Evolutionary conservation across 2,797 vertebrate genomes (phyloP).

Genomic region (Hephaestus fuliginosus): DNA sequence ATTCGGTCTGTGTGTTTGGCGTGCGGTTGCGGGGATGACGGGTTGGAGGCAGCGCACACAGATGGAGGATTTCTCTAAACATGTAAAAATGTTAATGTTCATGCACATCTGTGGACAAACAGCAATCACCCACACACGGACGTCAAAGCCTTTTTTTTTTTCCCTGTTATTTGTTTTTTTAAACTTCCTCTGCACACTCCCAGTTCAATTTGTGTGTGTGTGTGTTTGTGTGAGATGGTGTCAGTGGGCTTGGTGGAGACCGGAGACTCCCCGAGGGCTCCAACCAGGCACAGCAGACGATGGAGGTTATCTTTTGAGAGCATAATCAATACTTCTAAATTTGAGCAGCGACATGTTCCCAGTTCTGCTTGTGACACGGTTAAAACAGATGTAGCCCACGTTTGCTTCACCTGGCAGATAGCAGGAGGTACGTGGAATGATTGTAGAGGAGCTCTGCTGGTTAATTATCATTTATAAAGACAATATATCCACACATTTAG

Average conservation of each 20-base stretch:
- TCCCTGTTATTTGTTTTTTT: too few species aligned
- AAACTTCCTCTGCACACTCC: conserved; percentile 13
- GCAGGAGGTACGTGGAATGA: background rate
- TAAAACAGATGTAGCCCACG: conserved; percentile 42
- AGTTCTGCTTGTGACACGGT: conserved; percentile 27
- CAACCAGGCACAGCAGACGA: conserved; percentile 43
- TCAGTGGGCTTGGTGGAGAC: conserved; percentile 44
- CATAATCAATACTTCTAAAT: conserved; percentile 67
- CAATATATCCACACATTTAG: background rate
- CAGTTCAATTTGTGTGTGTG: conserved; percentile 16
- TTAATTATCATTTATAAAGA: background rate
- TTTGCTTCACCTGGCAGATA: conserved; percentile 1
- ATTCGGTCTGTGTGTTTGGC: background rate
- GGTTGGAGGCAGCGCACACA: background rate
- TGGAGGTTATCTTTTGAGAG: conserved; percentile 58
- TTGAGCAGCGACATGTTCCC: conserved; percentile 34
- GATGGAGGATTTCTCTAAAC: background rate
- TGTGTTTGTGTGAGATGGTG: conserved; percentile 12
- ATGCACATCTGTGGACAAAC: conserved; percentile 34
- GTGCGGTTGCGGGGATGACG: conserved; percentile 8
- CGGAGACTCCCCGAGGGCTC: conserved; percentile 65
- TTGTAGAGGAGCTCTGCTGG: background rate
- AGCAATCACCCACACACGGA: conserved; percentile 21
- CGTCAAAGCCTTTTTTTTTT: conserved; percentile 15
- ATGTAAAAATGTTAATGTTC: conserved; percentile 27